Base-by-base conservation (phyloP, 1,140 invertebrate species). In the Portunus trituberculatus region DNA sequence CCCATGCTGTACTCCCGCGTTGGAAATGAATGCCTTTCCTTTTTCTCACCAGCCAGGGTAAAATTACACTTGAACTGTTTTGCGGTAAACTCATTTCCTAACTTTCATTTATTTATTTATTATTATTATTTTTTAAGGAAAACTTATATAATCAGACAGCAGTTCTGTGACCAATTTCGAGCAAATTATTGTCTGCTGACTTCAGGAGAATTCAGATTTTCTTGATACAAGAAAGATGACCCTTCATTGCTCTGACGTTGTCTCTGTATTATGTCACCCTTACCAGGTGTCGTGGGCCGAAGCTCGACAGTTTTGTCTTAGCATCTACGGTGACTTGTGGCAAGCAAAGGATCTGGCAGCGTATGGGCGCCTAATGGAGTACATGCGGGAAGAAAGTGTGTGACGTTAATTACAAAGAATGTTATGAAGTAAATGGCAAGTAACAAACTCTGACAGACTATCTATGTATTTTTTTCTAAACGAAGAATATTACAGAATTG, bases 251-350 rank as follows among this genome's bases (percentile, higher is more conserved):
- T 39, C 39, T n/a, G 10, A 1, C 31, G 20, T 20, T 20, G 31
- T 12, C 59, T 91, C 28, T n/a, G 45, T 25, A 91, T 16, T n/a
- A 28, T n/a, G 28, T 59, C 12, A 8, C 4, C n/a, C 20, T 46
- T 59, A 90, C 20, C 91, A 92, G 91, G 76, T 92, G 31, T 32
- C 91, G 29, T 92, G 91, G 91, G 45, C 91, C 39, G 91, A 92
- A 14, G 91, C 91, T 12, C 67, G 91, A 92, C 91, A 92, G 91
- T 92, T 92, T 29, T 92, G 91, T 48, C n/a, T 4, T 1, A 82
- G 59, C 31, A 82, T 92, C 45, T 76, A 83, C 29, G 67, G 91
- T n/a, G 91, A 92, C 31, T 39, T 92, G 76, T 83, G 16, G 91
- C 39, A 31, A 0, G 10, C 52, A 25, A 82, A 32, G 10, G 76